Evolutionary conservation across 1,140 invertebrate genomes (phyloP).

Genomic region (Gerris buenoi): DNA sequence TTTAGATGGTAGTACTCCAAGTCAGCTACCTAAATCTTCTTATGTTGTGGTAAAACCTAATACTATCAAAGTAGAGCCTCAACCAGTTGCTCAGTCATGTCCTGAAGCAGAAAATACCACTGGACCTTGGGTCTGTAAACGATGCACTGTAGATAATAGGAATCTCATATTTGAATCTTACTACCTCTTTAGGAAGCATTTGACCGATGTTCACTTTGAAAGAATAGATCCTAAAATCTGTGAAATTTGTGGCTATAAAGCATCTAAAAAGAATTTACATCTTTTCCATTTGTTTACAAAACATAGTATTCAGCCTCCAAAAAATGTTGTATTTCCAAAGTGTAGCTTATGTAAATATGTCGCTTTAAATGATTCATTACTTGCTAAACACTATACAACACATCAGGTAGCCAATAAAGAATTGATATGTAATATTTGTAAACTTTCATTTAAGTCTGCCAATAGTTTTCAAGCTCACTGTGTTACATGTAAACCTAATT

Average conservation of each 20-base stretch:
- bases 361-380: slow-evolving; percentile 46
- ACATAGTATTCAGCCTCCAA: slow-evolving; percentile 56
- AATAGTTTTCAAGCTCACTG: slow-evolving; percentile 9
- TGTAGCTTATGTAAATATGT: slow-evolving; percentile 60
- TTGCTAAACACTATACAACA: slow-evolving; percentile 40
- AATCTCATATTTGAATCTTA: slow-evolving; percentile 56
- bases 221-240: slow-evolving; percentile 63
- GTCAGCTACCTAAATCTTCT: slow-evolving; percentile 33
- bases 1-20: slow-evolving; percentile 19
- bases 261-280: slow-evolving; percentile 54
- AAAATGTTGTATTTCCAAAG: slow-evolving; percentile 52
- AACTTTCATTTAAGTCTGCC: slow-evolving; percentile 31
- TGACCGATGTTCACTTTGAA: slow-evolving; percentile 63
- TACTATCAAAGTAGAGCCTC: not conserved
- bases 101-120: slow-evolving; percentile 14
- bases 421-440: slow-evolving; percentile 32
- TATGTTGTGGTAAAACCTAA: slow-evolving; percentile 36
- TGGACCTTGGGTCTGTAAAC: slow-evolving; percentile 51
- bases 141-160: slow-evolving; percentile 44
- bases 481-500: slow-evolving; percentile 11
- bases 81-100: not conserved
- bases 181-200: slow-evolving; percentile 58
- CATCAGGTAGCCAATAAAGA: slow-evolving; percentile 24
- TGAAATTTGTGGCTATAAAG: slow-evolving; percentile 67
- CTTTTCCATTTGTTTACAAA: slow-evolving; percentile 66